Evolutionary conservation across 2,113 vertebrate species (phyloP).

Genomic region (Galemys pyrenaicus): DNA sequence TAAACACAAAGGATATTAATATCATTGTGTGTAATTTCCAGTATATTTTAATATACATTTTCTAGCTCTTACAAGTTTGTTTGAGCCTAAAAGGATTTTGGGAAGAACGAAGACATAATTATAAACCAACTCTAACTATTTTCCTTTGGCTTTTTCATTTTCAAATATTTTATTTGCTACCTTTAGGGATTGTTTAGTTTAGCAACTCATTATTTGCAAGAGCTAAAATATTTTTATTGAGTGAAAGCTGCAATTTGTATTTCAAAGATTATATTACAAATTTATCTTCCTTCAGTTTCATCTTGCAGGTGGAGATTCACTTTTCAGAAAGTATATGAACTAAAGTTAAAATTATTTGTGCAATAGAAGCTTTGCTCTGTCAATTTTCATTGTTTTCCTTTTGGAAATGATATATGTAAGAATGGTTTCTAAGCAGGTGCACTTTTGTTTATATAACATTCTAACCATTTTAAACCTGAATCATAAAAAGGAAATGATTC

Average conservation of each 20-base stretch:
- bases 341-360: conserved; percentile 38
- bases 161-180: background rate
- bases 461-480: conserved; percentile 44
- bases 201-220: conserved; percentile 12
- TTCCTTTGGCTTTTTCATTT: background rate
- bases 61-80: conserved; percentile 22
- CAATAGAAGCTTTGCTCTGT: conserved; percentile 18
- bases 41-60: background rate
- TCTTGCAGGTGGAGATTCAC: background rate
- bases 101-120: background rate
- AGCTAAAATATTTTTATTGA: conserved; percentile 42
- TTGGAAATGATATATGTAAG: conserved; percentile 26
- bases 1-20: background rate
- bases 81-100: background rate
- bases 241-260: conserved; percentile 34
- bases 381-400: background rate
- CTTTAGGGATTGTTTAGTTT: background rate
- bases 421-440: conserved; percentile 12
- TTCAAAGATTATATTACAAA: conserved; percentile 33
- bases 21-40: background rate
- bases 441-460: conserved; percentile 37
- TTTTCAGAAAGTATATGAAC: conserved; percentile 55
- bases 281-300: conserved; percentile 13
- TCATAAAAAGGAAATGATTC: background rate
- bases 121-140: background rate